Conservation (phyloP, 1,140 invertebrate genomes). For the Listronotus bonariensis region DNA sequence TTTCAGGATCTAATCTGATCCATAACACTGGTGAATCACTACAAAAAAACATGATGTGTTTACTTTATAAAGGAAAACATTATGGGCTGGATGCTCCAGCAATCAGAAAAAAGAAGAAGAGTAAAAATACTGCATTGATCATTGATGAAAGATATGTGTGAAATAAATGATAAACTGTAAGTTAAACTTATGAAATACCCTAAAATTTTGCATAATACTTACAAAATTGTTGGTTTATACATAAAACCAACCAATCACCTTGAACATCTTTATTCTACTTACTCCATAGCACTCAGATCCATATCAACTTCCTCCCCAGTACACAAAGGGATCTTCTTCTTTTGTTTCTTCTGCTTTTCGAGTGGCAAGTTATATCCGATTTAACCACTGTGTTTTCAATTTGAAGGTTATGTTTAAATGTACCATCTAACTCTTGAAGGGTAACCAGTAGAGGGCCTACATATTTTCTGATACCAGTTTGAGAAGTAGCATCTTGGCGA, state of each 20-base stretch:
- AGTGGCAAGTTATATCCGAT: slow-evolving; percentile 98
- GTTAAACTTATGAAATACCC: no score
- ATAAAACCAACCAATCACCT: no score
- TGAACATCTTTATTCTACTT: no score
- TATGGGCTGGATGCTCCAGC: no score
- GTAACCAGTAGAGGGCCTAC: slow-evolving; percentile 92
- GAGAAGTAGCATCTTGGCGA: slow-evolving; percentile 82
- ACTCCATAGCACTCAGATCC: slow-evolving; percentile 97
- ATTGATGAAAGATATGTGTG: no score
- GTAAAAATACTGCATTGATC: no score
- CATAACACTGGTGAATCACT: slow-evolving; percentile 98
- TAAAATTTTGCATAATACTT: no score
- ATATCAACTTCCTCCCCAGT: slow-evolving; percentile 99
- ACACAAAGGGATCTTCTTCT: slow-evolving; percentile 98
- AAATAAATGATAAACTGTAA: no score
- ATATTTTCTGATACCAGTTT: slow-evolving; percentile 82
- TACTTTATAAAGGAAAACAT: no score
- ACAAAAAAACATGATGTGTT: slow-evolving; percentile 34
- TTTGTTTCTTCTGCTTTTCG: slow-evolving; percentile 96
- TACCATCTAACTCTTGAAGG: slow-evolving; percentile 96
- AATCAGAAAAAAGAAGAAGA: no score
- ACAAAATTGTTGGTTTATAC: no score
- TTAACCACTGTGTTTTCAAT: slow-evolving; percentile 96
- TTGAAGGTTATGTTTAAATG: slow-evolving; percentile 94
- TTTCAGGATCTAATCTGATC: slow-evolving; percentile 97